Conservation (phyloP, 2,113 vertebrate species). For the Tor tambroides region DNA sequence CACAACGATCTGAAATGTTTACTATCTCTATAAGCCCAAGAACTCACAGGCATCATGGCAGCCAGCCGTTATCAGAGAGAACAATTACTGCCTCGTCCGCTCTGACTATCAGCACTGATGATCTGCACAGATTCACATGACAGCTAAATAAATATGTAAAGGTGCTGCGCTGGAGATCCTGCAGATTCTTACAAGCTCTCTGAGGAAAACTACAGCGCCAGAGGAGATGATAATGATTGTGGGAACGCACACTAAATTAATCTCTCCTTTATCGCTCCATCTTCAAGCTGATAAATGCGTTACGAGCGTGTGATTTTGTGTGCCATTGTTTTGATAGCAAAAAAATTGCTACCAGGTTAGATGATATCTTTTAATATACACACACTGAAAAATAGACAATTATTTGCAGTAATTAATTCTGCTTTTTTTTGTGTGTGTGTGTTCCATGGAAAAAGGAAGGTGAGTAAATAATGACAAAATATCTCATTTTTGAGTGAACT, state of each 20-base stretch:
- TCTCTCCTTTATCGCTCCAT: conserved; percentile 36
- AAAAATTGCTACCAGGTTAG: background rate
- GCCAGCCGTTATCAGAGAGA: conserved; percentile 68
- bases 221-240: conserved; percentile 51
- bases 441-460: background rate
- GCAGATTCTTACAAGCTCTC: conserved; percentile 64
- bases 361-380: conserved; percentile 5
- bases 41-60: conserved; percentile 65
- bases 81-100: conserved; percentile 76
- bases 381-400: background rate
- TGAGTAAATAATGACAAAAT: background rate
- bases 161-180: conserved; percentile 60
- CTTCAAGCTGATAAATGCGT: conserved; percentile 26
- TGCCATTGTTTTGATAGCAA: conserved; percentile 1
- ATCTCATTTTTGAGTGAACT: background rate
- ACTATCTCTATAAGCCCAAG: conserved; percentile 59
- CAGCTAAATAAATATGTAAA: conserved; percentile 80
- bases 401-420: background rate
- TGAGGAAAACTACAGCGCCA: conserved; percentile 38
- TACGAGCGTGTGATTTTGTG: conserved; percentile 4
- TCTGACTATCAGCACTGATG: conserved; percentile 76
- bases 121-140: conserved; percentile 78
- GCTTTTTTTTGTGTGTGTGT: background rate
- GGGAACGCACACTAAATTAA: conserved; percentile 48
- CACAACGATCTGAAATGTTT: conserved; percentile 64